Base-by-base conservation (phyloP, 2,797 vertebrate species). In the Acanthiza pusilla region DNA sequence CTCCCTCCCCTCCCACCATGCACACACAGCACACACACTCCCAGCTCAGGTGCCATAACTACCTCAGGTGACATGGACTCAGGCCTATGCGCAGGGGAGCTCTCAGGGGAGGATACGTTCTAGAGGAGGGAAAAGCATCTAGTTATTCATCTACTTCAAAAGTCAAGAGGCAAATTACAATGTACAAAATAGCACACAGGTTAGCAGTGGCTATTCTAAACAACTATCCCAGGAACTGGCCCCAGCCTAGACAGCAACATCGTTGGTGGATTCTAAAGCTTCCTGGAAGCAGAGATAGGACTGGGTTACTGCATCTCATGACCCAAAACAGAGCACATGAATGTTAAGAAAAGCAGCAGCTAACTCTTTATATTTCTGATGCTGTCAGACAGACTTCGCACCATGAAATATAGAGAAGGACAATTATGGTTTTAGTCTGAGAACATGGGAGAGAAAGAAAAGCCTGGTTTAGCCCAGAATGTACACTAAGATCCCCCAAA, bases 91-190 rank as follows among this genome's bases (percentile, higher is more conserved):
- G 98, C 98, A 97, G 99, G 99, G 97, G 99, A 99, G 48, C 98
- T 98, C 97, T 99, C 99, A 7, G 99, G 99, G 95, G 99, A 99
- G 74, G 99, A 99, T 95, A 99, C 99, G 98, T 99, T 99, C 99
- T 99, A 97, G 93, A 97, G 96, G 97, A 96, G 94, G 97, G 93
- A 98, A 98, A 98, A 98, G 96, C 95, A 98, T 96, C 95, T 96
- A 91, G 95, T 98, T 98, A 98, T 96, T 97, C 92, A 97, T 95
- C 94, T 97, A 95, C 89, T 97, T 93, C 57, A 95, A 93, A 97
- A 97, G 93, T 97, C 94, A 96, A 96, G 93, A 97, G 97, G 89
- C 93, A 98, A 97, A 97, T 93, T 77, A 97, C 40, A 85, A 77
- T 11, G 43, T 61, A 73, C 48, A 67, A 93, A 97, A 96, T 95